Evolutionary conservation across 30 jellyfish, hydroid and myxozoan genomes (phyloP), one percentile per base, ranked within the genome.

Genomic region (Catostylus mosaicus): DNA sequence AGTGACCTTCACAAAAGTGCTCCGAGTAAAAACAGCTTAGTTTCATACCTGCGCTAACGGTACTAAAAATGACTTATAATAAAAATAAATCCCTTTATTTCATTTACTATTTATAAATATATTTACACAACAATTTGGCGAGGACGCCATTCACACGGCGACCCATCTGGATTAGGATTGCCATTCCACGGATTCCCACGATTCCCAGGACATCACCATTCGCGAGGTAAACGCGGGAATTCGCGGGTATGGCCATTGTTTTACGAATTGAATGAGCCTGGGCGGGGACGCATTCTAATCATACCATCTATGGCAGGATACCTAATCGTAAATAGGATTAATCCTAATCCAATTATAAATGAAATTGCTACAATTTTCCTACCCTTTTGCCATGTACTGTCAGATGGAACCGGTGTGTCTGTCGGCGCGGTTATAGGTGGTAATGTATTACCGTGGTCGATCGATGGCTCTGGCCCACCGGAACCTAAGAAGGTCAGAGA

Each of bases 341-440:
- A 57, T 82, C 32, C 22, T 82, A 82, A 82, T 69, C 80, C 83
- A 82, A 82, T 82, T 82, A 82, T 35, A 52, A 67, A 82, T 60
- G 34, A 82, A 81, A 82, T 82, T 70, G 92, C 92, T 82, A 82
- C 92, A 82, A 67, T 63, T 59, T 70, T 78, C 97, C 97, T 88
- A 88, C 97, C 97, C 97, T 79, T 88, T 57, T 59, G 97, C 97
- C 97, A 88, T 57, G 97, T 54, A 46, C 62, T 88, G 97, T 80
- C 93, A 82, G 92, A 82, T 59, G 97, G 90, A 50, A 47, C 73
- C 45, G 89, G 93, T 20, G 47, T 61, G 73, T 56, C 89, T 60
- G 88, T 62, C 47, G 87, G 75, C 47, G 59, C 73, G 84, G 56
- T 66, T 45, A 85, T 48, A 35, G 97, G 96, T 36, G 78, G 88